Evolutionary conservation across 2,113 vertebrate species (phyloP), one percentile per base, ranked within the genome.

Genomic region (Lophius piscatorius): DNA sequence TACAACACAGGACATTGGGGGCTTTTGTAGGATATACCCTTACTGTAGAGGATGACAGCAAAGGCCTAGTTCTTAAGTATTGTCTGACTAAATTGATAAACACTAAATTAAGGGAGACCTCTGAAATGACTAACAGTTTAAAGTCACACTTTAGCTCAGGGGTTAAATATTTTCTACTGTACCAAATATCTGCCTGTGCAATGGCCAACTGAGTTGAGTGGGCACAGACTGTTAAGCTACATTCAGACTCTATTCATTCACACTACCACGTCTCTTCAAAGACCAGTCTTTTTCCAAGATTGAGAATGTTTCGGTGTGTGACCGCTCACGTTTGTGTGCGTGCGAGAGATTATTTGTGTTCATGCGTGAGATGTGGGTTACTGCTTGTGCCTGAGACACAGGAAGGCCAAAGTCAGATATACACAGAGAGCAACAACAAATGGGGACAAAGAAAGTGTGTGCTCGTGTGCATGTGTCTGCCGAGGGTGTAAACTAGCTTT

Each of bases 181-280:
- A 80, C 73, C 60, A 74, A 41, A 40, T 74, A 40, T 41, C 54
- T 39, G 56, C 45, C 73, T 80, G 48, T 67, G 55, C 72, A 39
- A 2, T 18, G 69, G 59, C 80, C 70, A 83, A 24, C 55, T 45
- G 57, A 68, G 63, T 82, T 50, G 58, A 75, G 47, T 39, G 50
- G 67, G 61, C 61, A 68, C 60, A 70, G 63, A 75, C 77, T 76
- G 62, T 69, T 58, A 49, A 73, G 60, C 58, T 48, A 47, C 63
- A 70, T 75, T 70, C 60, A 70, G 58, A 75, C 35, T 80, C 67
- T 61, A 70, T 82, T 81, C 76, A 84, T 86, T 82, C 75, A 72
- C 83, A 58, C 63, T 41, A 16, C 69, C 33, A 41, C 39, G 44
- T 57, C 66, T 79, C 81, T 67, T 76, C 14, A 9, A 69, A 76